Evolutionary conservation across 2,888 invertebrate genomes (phyloP).

Genomic region (Spodoptera littoralis): DNA sequence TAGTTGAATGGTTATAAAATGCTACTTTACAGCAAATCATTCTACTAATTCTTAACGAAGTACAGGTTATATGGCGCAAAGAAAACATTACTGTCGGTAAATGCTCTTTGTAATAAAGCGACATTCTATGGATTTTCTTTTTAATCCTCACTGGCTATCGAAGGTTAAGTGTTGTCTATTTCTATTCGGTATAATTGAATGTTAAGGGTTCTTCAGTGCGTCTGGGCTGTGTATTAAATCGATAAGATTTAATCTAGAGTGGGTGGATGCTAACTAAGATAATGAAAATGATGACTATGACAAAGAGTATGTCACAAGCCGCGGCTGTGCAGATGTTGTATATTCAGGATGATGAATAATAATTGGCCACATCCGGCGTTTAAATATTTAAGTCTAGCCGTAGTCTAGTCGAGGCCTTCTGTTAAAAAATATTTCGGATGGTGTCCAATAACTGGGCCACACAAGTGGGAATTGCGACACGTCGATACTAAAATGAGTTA

Average conservation of each 20-base stretch:
- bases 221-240: slow-evolving; percentile 3
- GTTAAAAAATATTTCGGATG: slow-evolving; percentile 15
- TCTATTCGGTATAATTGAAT: slow-evolving; percentile 7
- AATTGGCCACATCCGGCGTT: slow-evolving; percentile 56
- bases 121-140: too few relatives aligned
- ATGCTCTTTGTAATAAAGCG: too few relatives aligned
- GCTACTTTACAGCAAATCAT: too few relatives aligned
- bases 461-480: not conserved
- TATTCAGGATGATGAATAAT: slow-evolving; percentile 52
- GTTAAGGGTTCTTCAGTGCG: slow-evolving; percentile 1
- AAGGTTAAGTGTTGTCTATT: slow-evolving; percentile 1
- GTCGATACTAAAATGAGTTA: slow-evolving; percentile 11
- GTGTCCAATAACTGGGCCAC: slow-evolving; percentile 5
- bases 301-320: slow-evolving; percentile 37
- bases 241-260: slow-evolving; percentile 24
- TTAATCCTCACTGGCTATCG: too few relatives aligned
- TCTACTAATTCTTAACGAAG: too few relatives aligned
- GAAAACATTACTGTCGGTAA: too few relatives aligned
- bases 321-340: slow-evolving; percentile 49
- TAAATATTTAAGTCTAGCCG: slow-evolving; percentile 44
- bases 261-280: slow-evolving; percentile 25
- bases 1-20: too few relatives aligned
- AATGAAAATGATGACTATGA: slow-evolving; percentile 44
- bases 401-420: slow-evolving; percentile 38
- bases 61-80: too few relatives aligned